Conservation (phyloP, 2,797 vertebrate species). For the Trichosurus vulpecula region DNA sequence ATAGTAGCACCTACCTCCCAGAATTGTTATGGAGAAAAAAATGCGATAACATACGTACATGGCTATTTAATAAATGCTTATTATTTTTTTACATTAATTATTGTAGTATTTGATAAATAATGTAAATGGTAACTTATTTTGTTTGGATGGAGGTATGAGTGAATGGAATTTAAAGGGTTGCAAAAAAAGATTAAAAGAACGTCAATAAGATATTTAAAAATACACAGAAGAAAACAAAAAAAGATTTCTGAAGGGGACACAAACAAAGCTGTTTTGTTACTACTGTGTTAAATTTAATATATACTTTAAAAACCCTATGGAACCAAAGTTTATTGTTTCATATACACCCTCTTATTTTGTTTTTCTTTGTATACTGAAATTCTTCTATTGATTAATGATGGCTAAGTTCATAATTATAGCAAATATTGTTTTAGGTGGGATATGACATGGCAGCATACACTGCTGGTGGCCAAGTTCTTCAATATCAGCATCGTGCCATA, state of each 20-base stretch:
- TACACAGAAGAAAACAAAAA: neutral
- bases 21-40: neutral
- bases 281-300: neutral
- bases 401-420: neutral
- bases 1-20: neutral
- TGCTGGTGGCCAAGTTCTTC: neutral
- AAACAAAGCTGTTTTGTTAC: neutral
- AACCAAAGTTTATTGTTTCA: neutral
- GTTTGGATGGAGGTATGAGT: neutral
- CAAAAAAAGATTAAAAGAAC: neutral
- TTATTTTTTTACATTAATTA: neutral
- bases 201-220: neutral
- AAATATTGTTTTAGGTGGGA: neutral
- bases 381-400: neutral
- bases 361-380: neutral
- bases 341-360: neutral
- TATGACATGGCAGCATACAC: neutral
- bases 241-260: neutral
- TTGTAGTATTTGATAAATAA: neutral
- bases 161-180: neutral
- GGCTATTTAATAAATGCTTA: neutral
- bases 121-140: neutral
- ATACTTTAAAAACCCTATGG: neutral
- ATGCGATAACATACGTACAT: neutral
- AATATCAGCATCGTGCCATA: neutral